phyloP scores from a whole-genome alignment of 2,888 invertebrate species.

The Prenolepis imparis region DNA sequence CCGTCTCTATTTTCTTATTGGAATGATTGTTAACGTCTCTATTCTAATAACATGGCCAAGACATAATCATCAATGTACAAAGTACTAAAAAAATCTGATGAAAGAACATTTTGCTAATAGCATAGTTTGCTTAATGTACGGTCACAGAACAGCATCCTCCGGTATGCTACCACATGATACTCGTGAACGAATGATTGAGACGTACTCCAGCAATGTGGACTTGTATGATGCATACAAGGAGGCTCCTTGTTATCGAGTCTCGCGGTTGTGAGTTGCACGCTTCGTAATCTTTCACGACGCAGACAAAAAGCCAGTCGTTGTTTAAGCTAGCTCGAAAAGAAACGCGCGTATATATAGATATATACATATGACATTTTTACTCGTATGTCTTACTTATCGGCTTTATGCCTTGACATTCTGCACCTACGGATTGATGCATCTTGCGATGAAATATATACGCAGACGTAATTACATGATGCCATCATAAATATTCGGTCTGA shows the following conservation, averaged over 20 bases:
- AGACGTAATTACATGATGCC: slow-evolving; percentile 41
- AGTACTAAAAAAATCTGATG: not conserved
- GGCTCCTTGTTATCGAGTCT: slow-evolving; percentile 69
- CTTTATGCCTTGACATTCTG: slow-evolving; percentile 19
- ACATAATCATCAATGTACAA: not conserved
- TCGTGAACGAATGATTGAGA: slow-evolving; percentile 73
- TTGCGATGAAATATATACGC: slow-evolving; percentile 26
- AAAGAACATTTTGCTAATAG: slow-evolving; percentile 26
- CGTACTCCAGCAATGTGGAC: slow-evolving; percentile 57
- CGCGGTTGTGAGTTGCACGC: slow-evolving; percentile 65
- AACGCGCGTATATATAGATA: slow-evolving; percentile 34
- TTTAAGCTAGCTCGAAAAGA: slow-evolving; percentile 65
- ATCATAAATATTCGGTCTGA: slow-evolving; percentile 31
- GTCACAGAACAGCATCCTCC: slow-evolving; percentile 61
- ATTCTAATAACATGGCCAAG: not conserved
- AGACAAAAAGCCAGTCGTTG: slow-evolving; percentile 66
- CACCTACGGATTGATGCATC: slow-evolving; percentile 24
- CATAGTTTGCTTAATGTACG: slow-evolving; percentile 26
- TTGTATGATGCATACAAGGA: slow-evolving; percentile 70
- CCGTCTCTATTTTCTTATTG: not conserved
- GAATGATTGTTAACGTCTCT: not conserved
- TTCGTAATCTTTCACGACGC: slow-evolving; percentile 64
- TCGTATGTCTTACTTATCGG: slow-evolving; percentile 32
- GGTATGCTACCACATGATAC: slow-evolving; percentile 71
- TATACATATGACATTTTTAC: slow-evolving; percentile 29